Conservation (phyloP, 2,113 vertebrate genomes). For the Charina bottae region DNA sequence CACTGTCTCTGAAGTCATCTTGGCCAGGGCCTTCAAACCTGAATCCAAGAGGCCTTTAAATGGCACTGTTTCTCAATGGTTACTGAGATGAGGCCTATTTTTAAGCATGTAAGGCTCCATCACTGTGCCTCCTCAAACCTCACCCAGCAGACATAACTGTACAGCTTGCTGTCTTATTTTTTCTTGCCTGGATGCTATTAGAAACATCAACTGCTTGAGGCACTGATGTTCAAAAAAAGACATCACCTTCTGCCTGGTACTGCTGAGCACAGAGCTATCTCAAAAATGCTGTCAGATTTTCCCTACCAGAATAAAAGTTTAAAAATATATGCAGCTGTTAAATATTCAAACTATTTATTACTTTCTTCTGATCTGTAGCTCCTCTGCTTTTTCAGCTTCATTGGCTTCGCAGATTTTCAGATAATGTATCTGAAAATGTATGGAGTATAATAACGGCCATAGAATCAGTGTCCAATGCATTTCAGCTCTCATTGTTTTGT, state of each 20-base stretch:
- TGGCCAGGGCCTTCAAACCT: background rate
- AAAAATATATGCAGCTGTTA: background rate
- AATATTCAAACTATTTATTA: background rate
- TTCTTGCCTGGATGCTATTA: conserved; percentile 8
- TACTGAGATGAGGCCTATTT: background rate
- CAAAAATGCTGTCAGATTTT: background rate
- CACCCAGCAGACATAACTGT: background rate
- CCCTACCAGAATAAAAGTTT: background rate
- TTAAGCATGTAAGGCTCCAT: background rate
- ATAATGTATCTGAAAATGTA: background rate
- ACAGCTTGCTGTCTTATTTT: conserved; percentile 14
- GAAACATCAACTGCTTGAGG: background rate
- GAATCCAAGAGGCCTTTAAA: background rate
- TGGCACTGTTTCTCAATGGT: background rate
- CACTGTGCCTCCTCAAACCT: background rate
- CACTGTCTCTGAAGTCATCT: background rate
- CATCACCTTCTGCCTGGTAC: conserved; percentile 4
- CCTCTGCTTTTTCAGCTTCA: background rate
- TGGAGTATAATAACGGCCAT: background rate
- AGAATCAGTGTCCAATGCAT: background rate
- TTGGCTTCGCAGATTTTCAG: background rate
- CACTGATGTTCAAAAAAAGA: background rate
- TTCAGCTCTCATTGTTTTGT: background rate
- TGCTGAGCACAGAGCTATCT: conserved; percentile 13
- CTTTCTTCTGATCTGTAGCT: background rate